These are phyloP conservation scores for Steatornis caripensis DNA, from an alignment of 2,113 vertebrate genomes.

Conservation along the genomic window DNA sequence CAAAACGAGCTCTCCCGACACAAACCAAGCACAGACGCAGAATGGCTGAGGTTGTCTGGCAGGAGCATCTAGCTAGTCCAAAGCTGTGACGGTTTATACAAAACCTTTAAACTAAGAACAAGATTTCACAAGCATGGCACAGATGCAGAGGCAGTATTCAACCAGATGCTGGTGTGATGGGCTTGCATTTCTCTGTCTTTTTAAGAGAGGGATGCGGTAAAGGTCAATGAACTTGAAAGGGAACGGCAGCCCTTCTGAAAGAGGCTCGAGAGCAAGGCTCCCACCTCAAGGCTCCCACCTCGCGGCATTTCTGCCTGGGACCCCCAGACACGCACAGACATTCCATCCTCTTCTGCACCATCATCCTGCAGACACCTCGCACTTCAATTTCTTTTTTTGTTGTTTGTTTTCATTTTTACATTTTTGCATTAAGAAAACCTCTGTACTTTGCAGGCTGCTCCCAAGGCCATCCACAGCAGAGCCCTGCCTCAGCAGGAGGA, in stretches of 20 bases:
- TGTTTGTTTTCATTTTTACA: not conserved
- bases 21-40: not conserved
- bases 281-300: not conserved
- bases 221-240: accelerated
- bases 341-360: not conserved
- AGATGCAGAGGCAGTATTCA: accelerated
- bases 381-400: not conserved
- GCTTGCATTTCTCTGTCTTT: not conserved
- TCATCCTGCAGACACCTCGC: not conserved
- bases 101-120: not conserved
- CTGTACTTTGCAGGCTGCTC: not conserved
- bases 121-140: not conserved
- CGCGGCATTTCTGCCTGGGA: not conserved
- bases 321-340: not conserved
- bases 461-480: not conserved
- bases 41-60: not conserved
- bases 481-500: not conserved
- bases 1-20: accelerated
- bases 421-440: not conserved
- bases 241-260: not conserved
- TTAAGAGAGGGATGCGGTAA: not conserved
- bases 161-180: not conserved
- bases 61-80: not conserved
- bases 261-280: not conserved
- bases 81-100: not conserved